Percentiles rank a stretch among this genome's conserved stretches.
Evolutionary conservation across 2,888 invertebrate species (phyloP).

Genomic region (Parochlus steinenii): DNA sequence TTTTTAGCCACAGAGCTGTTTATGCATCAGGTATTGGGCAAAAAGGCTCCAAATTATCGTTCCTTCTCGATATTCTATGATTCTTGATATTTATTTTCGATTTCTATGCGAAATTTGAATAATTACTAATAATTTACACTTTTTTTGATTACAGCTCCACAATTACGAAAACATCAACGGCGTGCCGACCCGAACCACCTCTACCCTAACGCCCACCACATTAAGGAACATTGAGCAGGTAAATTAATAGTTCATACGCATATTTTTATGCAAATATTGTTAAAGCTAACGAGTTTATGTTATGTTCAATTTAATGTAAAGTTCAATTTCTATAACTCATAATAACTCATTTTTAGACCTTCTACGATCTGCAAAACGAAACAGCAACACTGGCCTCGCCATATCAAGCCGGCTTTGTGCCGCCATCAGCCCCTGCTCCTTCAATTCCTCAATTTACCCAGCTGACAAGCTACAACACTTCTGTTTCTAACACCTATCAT

Average conservation of each 20-base stretch:
- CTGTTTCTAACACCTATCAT: conserved; percentile 25
- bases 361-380: conserved; percentile 68
- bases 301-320: not conserved
- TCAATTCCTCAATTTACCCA: conserved; percentile 35
- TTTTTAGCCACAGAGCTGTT: conserved; percentile 70
- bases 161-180: conserved; percentile 53
- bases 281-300: not conserved
- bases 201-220: conserved; percentile 87
- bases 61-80: too few relatives aligned
- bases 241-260: conserved; percentile 11
- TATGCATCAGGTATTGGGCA: conserved; percentile 54
- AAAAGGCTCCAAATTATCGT: too few relatives aligned
- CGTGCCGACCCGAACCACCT: conserved; percentile 83
- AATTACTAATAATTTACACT: too few relatives aligned
- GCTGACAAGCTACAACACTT: conserved; percentile 29
- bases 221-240: conserved; percentile 75
- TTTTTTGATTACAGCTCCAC: too few relatives aligned
- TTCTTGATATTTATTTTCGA: conserved; percentile 1
- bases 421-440: conserved; percentile 46
- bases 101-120: too few relatives aligned
- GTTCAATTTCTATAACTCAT: not conserved
- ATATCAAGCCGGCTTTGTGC: conserved; percentile 86
- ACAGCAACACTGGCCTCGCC: conserved; percentile 55
- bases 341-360: conserved; percentile 33
- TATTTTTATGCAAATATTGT: not conserved